Base-by-base conservation (phyloP, 2,797 vertebrate genomes). In the Trachops cirrhosus region DNA sequence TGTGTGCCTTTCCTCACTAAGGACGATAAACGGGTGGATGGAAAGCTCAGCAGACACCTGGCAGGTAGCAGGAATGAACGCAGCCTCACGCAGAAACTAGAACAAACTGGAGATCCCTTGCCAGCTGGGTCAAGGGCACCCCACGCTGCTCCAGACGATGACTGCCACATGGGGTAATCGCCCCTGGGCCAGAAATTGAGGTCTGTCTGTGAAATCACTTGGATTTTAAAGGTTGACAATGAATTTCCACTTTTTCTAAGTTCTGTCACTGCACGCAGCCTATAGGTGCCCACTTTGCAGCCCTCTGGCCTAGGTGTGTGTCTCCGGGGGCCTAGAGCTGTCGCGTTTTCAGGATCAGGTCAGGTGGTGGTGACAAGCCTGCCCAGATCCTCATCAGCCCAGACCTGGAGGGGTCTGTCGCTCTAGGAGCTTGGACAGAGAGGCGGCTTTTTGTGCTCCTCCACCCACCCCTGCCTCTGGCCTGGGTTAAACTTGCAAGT, bases 391-490 rank as follows among this genome's bases (percentile, higher is more conserved):
- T 75, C 52, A 1, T n/a, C 32, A 68, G 95, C 46, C 41, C 37
- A 48, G 67, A 52, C 46, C 50, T 26, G 52, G 44, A 48, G 44
- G 32, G 26, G 12, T 6, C 68, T 59, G 2, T 9, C 16, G 26
- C 41, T 57, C 57, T 32, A 34, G 52, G 59, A 64, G 29, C 59
- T 75, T n/a, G 37, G 37, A 64, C 19, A 59, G 64, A 75, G 29
- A 52, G 59, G 54, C 0, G 0, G 59, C 46, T 74, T n/a, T 29
- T 91, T 7, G 34, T 9, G 21, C 44, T 46, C 44, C 24, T 89
- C 37, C 11, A 4, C 18, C 5, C 16, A 0, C 4, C 21, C 2
- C 29, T 0, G 0, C 14, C 74, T 26, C 34, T 19, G 26, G 57
- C 57, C 68, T 59, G 48, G 46, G 48, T 67, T 39, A 44, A 64